A percentile compares a stretch with the other conserved stretches of the same genome.
phyloP scores from a whole-genome alignment of 2,113 vertebrate species.

The Cephalophus harveyi region DNA sequence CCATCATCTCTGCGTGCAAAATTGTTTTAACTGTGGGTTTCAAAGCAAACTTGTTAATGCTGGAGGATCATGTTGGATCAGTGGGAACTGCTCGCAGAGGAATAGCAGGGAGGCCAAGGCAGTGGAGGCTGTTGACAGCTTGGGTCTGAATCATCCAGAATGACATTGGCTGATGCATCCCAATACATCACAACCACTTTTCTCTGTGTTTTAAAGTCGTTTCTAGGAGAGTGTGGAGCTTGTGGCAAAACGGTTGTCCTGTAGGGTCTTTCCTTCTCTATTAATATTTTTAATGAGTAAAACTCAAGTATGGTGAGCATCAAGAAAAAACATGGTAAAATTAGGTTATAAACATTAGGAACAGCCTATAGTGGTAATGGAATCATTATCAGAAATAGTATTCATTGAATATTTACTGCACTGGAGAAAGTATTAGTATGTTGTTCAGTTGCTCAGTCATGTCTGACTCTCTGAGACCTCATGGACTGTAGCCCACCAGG shows the following conservation, averaged over 20 bases:
- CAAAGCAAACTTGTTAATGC: slow-evolving; percentile 33
- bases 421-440: neutral
- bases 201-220: neutral
- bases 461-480: neutral
- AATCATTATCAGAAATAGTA: neutral
- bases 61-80: slow-evolving; percentile 28
- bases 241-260: neutral
- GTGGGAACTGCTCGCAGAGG: neutral
- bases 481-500: neutral
- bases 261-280: neutral
- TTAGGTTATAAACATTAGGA: neutral
- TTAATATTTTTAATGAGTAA: neutral
- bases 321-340: neutral
- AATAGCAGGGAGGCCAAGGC: neutral
- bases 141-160: neutral
- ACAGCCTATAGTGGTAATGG: neutral
- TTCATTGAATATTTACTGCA: neutral
- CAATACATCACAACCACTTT: neutral
- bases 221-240: neutral
- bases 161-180: neutral
- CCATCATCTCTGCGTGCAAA: neutral
- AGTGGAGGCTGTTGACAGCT: slow-evolving; percentile 26
- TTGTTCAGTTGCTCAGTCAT: neutral
- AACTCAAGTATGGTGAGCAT: neutral
- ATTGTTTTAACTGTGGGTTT: slow-evolving; percentile 23